phyloP scores from a whole-genome alignment of 2,113 vertebrate species.

The Alosa alosa region DNA sequence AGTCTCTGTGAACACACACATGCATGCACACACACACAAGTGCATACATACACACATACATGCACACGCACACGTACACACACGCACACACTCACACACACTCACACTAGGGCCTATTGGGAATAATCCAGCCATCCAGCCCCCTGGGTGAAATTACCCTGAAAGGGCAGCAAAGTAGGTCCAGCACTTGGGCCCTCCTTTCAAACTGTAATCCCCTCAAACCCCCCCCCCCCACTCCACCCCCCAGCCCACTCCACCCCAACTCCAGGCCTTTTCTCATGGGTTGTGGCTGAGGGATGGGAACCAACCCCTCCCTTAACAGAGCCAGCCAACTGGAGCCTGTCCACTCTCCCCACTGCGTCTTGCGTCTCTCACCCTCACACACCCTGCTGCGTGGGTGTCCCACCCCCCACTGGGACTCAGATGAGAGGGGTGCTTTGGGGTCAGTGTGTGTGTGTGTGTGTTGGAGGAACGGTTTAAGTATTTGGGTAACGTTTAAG shows the following conservation, averaged over 20 bases:
- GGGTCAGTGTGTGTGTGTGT: background rate
- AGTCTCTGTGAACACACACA: background rate
- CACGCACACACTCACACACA: background rate
- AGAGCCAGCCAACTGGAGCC: background rate
- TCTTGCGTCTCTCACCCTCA: background rate
- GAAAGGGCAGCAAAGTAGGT: slow-evolving; percentile 39
- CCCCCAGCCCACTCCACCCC: background rate
- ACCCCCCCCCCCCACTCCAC: background rate
- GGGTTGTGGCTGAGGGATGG: background rate
- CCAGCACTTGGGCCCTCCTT: slow-evolving; percentile 47
- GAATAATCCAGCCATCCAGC: slow-evolving; percentile 60
- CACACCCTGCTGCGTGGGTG: background rate
- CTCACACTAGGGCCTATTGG: slow-evolving; percentile 26
- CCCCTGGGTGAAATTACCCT: slow-evolving; percentile 50
- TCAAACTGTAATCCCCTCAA: slow-evolving; percentile 58
- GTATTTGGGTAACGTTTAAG: background rate
- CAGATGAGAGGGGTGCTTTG: background rate
- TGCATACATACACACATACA: background rate
- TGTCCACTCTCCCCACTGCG: background rate
- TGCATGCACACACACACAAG: background rate
- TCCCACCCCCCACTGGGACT: background rate
- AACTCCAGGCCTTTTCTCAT: background rate
- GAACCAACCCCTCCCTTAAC: background rate
- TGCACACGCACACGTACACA: background rate
- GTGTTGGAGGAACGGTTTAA: background rate